phyloP scores from a whole-genome alignment of 2,797 vertebrate genomes.

The Antrozous pallidus region DNA sequence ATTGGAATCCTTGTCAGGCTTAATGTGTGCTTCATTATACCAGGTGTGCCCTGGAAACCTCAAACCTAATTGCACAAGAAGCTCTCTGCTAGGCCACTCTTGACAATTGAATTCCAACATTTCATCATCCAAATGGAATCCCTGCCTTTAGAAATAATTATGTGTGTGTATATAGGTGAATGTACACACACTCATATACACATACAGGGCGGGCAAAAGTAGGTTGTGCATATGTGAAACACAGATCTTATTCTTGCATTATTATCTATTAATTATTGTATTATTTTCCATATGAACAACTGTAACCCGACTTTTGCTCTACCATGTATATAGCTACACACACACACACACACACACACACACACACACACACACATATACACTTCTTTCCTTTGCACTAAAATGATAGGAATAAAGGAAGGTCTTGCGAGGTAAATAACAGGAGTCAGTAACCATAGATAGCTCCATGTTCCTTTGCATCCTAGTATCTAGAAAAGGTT shows the following conservation, averaged over 20 bases:
- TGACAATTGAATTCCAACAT: slow-evolving; percentile 35
- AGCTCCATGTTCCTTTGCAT: background rate
- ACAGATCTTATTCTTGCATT: background rate
- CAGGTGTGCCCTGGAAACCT: slow-evolving; percentile 53
- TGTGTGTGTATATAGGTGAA: too few relatives aligned
- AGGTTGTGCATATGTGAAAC: background rate
- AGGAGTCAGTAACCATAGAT: background rate
- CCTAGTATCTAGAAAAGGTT: background rate
- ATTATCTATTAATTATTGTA: background rate
- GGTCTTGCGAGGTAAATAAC: background rate
- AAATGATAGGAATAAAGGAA: background rate
- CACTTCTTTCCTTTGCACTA: background rate
- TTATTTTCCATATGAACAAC: background rate
- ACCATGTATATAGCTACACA: background rate
- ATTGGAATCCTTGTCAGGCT: slow-evolving; percentile 59
- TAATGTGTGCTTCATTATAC: slow-evolving; percentile 16
- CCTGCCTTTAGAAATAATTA: background rate
- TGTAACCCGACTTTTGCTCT: background rate
- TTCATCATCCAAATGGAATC: background rate
- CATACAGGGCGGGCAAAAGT: background rate
- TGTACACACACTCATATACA: background rate
- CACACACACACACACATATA: background rate
- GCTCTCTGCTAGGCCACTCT: background rate
- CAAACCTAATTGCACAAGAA: slow-evolving; percentile 43
- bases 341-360: background rate